Conservation (phyloP, 1,140 invertebrate species). For the Lepidurus apus region DNA sequence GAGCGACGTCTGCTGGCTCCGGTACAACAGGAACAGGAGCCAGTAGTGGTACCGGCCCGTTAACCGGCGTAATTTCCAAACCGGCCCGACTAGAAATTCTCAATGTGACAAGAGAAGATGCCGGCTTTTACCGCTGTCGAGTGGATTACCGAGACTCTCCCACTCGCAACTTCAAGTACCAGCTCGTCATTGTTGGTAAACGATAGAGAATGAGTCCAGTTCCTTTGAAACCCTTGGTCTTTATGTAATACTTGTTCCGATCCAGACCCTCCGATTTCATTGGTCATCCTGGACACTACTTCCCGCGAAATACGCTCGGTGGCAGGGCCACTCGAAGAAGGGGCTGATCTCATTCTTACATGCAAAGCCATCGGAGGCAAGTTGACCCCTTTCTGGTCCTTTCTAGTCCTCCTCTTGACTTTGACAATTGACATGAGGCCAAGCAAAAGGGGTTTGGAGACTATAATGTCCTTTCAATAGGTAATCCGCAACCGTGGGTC, state of each 20-base stretch:
- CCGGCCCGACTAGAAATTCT: slow-evolving; percentile 52
- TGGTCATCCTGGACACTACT: slow-evolving; percentile 23
- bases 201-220: background rate
- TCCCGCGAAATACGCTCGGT: slow-evolving; percentile 55
- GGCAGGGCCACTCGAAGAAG: slow-evolving; percentile 80
- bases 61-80: slow-evolving; percentile 50
- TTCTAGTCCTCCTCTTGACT: background rate
- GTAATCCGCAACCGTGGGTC: slow-evolving; percentile 32
- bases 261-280: slow-evolving; percentile 23
- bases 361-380: slow-evolving; percentile 80
- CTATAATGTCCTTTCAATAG: background rate
- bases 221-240: background rate
- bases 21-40: background rate
- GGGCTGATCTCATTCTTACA: slow-evolving; percentile 71
- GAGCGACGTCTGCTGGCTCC: background rate
- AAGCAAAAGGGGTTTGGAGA: too few relatives aligned
- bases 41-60: background rate
- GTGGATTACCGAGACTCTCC: slow-evolving; percentile 34
- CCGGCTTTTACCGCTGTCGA: slow-evolving; percentile 35
- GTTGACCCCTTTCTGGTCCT: background rate
- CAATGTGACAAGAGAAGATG: slow-evolving; percentile 30
- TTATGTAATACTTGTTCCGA: slow-evolving; percentile 14
- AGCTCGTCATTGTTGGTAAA: slow-evolving; percentile 35
- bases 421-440: too few relatives aligned
- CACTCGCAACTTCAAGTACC: slow-evolving; percentile 32